These are phyloP conservation scores for Exocentrus adspersus DNA, from an alignment of 2,888 invertebrate genomes.

Conservation along the genomic window DNA sequence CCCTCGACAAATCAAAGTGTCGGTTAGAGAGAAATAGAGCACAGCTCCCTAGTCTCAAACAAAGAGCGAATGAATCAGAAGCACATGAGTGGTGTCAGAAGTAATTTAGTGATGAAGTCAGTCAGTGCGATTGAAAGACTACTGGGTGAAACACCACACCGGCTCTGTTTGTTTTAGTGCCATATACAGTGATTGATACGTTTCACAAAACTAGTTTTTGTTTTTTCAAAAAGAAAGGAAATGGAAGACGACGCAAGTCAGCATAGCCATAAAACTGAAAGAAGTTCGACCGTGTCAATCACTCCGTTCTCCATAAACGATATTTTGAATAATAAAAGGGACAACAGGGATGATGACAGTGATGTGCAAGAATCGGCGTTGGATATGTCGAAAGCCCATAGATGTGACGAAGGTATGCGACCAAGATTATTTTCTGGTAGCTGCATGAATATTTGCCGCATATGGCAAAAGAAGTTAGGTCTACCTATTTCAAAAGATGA, in stretches of 20 bases:
- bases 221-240: too few species aligned
- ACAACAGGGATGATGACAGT: constrained; percentile 61
- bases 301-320: constrained; percentile 81
- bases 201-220: neutral
- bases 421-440: too few species aligned
- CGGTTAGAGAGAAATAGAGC: constrained; percentile 39
- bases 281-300: constrained; percentile 50
- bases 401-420: constrained; percentile 46
- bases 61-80: constrained; percentile 45
- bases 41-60: constrained; percentile 27
- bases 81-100: constrained; percentile 57
- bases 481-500: too few species aligned
- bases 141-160: constrained; percentile 44
- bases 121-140: constrained; percentile 57
- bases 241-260: constrained; percentile 53
- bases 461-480: too few species aligned
- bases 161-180: neutral
- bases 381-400: constrained; percentile 62
- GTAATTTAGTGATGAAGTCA: constrained; percentile 58
- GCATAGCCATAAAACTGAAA: constrained; percentile 45
- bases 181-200: constrained; percentile 4
- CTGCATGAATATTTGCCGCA: too few species aligned
- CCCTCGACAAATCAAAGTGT: constrained; percentile 50
- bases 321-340: constrained; percentile 67
- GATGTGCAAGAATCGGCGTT: constrained; percentile 60